Evolutionary conservation across 2,888 invertebrate genomes (phyloP).

Genomic region (Disparrhopalites patrizii): DNA sequence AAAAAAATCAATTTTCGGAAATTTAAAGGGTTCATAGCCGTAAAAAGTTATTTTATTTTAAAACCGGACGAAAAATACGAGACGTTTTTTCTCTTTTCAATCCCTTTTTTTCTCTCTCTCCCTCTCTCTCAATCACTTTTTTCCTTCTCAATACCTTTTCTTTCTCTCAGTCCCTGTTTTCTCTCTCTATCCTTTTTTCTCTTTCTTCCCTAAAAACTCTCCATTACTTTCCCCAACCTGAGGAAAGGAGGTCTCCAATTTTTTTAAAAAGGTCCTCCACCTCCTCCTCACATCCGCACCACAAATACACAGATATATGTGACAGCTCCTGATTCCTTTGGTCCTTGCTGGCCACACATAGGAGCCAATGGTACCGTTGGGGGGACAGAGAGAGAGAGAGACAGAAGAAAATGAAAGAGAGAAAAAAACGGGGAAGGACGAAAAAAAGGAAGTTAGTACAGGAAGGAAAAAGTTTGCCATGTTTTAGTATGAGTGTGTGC

Average conservation of each 20-base stretch:
- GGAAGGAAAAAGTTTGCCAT: conserved; percentile 17
- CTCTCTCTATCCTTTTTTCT: background rate
- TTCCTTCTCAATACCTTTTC: conserved; percentile 29
- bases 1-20: too few relatives aligned
- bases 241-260: conserved; percentile 5
- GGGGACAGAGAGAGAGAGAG: conserved; percentile 3
- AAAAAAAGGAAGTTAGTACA: too few relatives aligned
- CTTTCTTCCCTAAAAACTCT: background rate
- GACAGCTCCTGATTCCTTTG: too few relatives aligned
- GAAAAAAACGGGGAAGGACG: too few relatives aligned
- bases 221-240: background rate
- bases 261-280: background rate
- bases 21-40: too few relatives aligned
- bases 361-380: too few relatives aligned
- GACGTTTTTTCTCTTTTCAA: conserved; percentile 2
- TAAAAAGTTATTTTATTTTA: too few relatives aligned
- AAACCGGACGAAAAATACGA: background rate
- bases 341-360: too few relatives aligned
- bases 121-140: background rate
- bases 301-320: too few relatives aligned
- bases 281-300: conserved; percentile 11
- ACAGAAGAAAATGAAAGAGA: background rate
- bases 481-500: too few relatives aligned
- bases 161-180: background rate
- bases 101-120: background rate